Base-by-base conservation (phyloP, 2,888 invertebrate genomes). In the Monopis laevigella region DNA sequence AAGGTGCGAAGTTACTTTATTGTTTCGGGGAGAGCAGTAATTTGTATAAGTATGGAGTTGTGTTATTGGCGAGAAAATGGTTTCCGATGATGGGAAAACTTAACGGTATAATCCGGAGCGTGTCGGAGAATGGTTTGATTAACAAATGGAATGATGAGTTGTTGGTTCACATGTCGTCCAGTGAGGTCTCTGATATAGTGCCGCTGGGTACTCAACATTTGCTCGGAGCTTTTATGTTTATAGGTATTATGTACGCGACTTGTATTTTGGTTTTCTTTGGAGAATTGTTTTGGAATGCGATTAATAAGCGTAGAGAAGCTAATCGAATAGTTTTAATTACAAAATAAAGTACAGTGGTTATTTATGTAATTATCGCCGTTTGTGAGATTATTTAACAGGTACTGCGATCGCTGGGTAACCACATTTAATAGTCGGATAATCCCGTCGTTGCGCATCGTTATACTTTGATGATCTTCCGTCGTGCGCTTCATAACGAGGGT, bases 21-120 rank as follows among this genome's bases (percentile, higher is more conserved):
- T 82, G 82, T 54, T 81, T 82, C 43, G 63, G 69, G 1, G 80
- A 81, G 50, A 67, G 64, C 43, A 52, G 71, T 50, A 80, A 77
- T 46, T 58, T 82, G 46, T 81, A 82, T 50, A 80, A 81, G 53
- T 82, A 82, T 43, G 77, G 74, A 0, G 81, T 81, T n/a, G 80
- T 74, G 11, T 53, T 82, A 32, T 48, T 82, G 28, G 62, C 75
- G 17, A 59, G 75, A 17, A 68, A 71, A 52, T 82, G 80, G 80
- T 80, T 69, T 50, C 81, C 82, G 3, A 66, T 82, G 59, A 48
- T 78, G 39, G 65, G 61, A 1, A 62, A 69, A 41, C 68, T 82
- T 42, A 77, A 82, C 52, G 62, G 53, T 30, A 78, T 81, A 40
- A 80, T 82, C 38, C 65, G 81, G 1, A 74, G 78, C 40, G 69